Percentiles rank a stretch among this genome's conserved stretches.
These are phyloP conservation scores for Heteronetta atricapilla DNA, from an alignment of 2,113 vertebrate genomes.

Conservation along the genomic window DNA sequence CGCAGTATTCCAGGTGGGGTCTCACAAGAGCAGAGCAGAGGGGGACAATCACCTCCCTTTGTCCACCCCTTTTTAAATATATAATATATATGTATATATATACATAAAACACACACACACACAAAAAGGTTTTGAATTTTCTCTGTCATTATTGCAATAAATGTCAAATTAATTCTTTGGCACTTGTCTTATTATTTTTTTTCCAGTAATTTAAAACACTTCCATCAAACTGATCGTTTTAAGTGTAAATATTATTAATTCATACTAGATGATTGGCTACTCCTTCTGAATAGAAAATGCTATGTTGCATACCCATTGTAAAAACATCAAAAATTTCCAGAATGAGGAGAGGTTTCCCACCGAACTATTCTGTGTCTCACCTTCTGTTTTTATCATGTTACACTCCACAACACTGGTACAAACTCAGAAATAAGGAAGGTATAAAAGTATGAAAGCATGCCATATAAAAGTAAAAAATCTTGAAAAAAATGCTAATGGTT, in stretches of 20 bases:
- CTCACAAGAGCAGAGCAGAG: no score
- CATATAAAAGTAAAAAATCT: not conserved
- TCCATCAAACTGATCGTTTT: not conserved
- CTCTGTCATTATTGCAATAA: not conserved
- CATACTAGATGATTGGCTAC: not conserved
- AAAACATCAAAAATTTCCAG: not conserved
- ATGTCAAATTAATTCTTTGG: not conserved
- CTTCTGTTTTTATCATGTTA: not conserved
- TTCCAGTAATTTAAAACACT: not conserved
- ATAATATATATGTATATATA: no score
- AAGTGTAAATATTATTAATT: conserved; percentile 39
- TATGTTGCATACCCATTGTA: not conserved
- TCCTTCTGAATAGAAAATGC: not conserved
- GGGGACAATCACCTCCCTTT: no score
- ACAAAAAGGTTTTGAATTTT: not conserved
- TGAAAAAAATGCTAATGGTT: not conserved
- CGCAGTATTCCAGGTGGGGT: no score
- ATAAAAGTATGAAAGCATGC: not conserved
- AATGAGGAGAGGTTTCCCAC: not conserved
- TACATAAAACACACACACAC: no score
- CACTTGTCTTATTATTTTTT: not conserved
- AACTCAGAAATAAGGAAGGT: not conserved
- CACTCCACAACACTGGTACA: not conserved
- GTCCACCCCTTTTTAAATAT: no score
- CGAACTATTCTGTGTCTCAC: not conserved